phyloP scores from a whole-genome alignment of 2,888 invertebrate genomes.

The Liopterus haemorrhoidalis region DNA sequence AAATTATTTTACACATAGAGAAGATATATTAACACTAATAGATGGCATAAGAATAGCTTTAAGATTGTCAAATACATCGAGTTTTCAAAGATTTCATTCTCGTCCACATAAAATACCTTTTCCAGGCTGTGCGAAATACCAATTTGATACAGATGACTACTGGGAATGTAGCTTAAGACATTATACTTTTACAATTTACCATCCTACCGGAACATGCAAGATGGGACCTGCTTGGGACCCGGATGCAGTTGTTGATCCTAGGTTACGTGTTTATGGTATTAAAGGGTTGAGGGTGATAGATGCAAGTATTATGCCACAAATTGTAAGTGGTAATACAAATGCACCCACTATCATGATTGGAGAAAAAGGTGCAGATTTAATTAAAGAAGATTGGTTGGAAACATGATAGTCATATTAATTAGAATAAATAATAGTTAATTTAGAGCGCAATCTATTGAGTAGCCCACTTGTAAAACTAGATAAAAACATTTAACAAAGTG shows the following conservation, averaged over 20 bases:
- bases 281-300: slow-evolving; percentile 72
- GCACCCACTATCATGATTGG: slow-evolving; percentile 88
- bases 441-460: too few species aligned
- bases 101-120: slow-evolving; percentile 71
- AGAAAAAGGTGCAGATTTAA: slow-evolving; percentile 83
- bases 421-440: too few species aligned
- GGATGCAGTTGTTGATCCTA: slow-evolving; percentile 72
- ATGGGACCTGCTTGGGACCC: slow-evolving; percentile 76
- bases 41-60: slow-evolving; percentile 82
- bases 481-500: too few species aligned
- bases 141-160: slow-evolving; percentile 72
- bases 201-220: slow-evolving; percentile 78
- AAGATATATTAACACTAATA: slow-evolving; percentile 71
- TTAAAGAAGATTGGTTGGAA: slow-evolving; percentile 72
- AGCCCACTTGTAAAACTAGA: too few species aligned
- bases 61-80: slow-evolving; percentile 69
- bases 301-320: slow-evolving; percentile 83
- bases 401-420: slow-evolving; percentile 29
- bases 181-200: slow-evolving; percentile 75
- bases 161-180: slow-evolving; percentile 83
- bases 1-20: slow-evolving; percentile 82
- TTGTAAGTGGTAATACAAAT: slow-evolving; percentile 85
- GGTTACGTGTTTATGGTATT: slow-evolving; percentile 72
- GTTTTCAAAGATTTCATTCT: slow-evolving; percentile 76
- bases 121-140: slow-evolving; percentile 72